Base-by-base conservation (phyloP, 2,888 invertebrate genomes). In the Eupithecia centaureata region DNA sequence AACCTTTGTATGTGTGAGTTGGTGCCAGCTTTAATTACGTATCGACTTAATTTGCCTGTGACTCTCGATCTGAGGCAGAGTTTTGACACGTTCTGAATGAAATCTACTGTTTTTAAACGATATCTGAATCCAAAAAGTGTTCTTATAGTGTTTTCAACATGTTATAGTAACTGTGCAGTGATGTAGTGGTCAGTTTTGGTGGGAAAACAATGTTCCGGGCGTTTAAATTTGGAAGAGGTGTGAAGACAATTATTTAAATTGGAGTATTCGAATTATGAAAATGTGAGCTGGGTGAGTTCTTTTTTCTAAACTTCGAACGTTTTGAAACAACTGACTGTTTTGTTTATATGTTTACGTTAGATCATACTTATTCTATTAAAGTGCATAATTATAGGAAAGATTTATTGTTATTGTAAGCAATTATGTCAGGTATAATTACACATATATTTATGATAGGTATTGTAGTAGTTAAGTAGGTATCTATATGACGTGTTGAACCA, bases 1-100 rank as follows among this genome's bases (percentile, higher is more conserved):
- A 88, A 84, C 85, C 89, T 92, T 90, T 90, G 88, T 88, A 79
- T 92, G 93, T 93, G 92, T 93, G 92, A 85, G 92, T 88, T 77
- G 82, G 87, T 79, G 87, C 86, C 87, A 83, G 88, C 88, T 93
- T 93, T 93, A 93, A 93, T 93, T 93, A 93, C 91, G 92, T 93
- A 93, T 93, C 90, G 93, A 93, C 93, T 92, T 93, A 92, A 92
- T 92, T 92, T 92, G 90, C 90, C 84, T 87, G 84, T 87, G 87
- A 86, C 86, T 76, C 82, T 76, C 84, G 79, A 82, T 82, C 82
- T 80, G 82, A 81, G 79, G 82, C 80, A 80, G 79, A 82, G 81
- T 81, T 82, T 82, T 80, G 74, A 76, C 77, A 75, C 80, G 80
- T 76, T 42, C 61, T 58, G 70, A 66, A 70, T 70, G 58, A 58